These are phyloP conservation scores for Idris sp. DNA, from an alignment of 1,140 invertebrate species.

Conservation along the genomic window DNA sequence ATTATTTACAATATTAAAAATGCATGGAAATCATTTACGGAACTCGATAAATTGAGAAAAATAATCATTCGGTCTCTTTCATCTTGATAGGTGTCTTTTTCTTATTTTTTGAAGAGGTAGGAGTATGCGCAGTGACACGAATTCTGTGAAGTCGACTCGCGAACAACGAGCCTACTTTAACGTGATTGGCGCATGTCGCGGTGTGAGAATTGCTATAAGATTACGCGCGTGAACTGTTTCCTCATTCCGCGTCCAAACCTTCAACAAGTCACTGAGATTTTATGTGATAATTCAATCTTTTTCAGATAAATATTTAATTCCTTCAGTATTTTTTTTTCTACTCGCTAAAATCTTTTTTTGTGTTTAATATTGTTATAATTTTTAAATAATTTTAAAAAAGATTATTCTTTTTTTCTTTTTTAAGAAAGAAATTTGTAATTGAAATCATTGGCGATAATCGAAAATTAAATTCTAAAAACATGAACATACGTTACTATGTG, in stretches of 20 bases:
- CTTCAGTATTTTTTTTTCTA: too few relatives aligned
- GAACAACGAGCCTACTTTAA: conserved; percentile 58
- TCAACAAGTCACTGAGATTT: conserved; percentile 4
- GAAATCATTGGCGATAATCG: too few relatives aligned
- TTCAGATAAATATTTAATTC: too few relatives aligned
- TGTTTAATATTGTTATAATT: too few relatives aligned
- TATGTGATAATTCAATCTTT: background rate
- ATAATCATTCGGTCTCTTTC: conserved; percentile 16
- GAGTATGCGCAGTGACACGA: conserved; percentile 53
- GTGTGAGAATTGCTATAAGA: conserved; percentile 56
- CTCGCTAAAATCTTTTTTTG: too few relatives aligned
- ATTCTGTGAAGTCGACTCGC: conserved; percentile 35
- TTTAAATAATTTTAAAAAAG: too few relatives aligned
- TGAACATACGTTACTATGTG: too few relatives aligned
- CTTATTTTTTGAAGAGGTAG: conserved; percentile 24
- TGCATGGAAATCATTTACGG: conserved; percentile 20
- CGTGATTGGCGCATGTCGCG: conserved; percentile 41
- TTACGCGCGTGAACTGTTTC: conserved; percentile 35
- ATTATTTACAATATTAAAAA: conserved; percentile 10
- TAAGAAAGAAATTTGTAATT: too few relatives aligned
- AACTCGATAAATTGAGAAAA: conserved; percentile 30
- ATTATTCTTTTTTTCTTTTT: too few relatives aligned
- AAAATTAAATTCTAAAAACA: too few relatives aligned
- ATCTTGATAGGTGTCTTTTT: conserved; percentile 2
- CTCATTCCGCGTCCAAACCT: conserved; percentile 30